Conservation (phyloP, 2,113 vertebrate species). For the Strix aluco region DNA sequence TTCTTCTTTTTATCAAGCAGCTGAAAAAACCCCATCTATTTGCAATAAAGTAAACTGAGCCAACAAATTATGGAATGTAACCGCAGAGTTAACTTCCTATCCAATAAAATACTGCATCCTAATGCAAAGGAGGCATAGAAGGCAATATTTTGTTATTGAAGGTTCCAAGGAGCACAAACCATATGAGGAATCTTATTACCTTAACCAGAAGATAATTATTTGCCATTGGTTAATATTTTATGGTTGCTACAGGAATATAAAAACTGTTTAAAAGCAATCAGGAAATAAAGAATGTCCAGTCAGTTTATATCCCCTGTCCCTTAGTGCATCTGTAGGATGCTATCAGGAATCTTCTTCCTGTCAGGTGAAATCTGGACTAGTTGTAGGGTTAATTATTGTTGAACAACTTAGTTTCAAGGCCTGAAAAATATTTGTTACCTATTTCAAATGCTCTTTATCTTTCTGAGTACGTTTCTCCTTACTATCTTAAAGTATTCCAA, state of each 20-base stretch:
- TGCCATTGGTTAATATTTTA: background rate
- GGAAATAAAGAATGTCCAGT: background rate
- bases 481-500: background rate
- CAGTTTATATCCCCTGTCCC: background rate
- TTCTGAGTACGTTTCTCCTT: background rate
- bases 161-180: background rate
- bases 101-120: background rate
- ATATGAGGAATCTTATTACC: background rate
- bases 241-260: background rate
- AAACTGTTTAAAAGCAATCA: background rate
- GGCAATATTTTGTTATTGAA: background rate
- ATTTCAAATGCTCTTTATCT: background rate
- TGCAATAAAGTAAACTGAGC: background rate
- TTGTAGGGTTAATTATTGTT: background rate
- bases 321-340: background rate
- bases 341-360: background rate
- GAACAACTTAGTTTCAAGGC: background rate
- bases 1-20: background rate
- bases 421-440: background rate
- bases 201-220: background rate
- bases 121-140: background rate
- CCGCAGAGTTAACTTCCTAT: background rate
- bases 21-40: background rate
- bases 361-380: background rate
- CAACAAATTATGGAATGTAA: background rate